Evolutionary conservation across 2,888 invertebrate species (phyloP).

Genomic region (Aphodius granarius): DNA sequence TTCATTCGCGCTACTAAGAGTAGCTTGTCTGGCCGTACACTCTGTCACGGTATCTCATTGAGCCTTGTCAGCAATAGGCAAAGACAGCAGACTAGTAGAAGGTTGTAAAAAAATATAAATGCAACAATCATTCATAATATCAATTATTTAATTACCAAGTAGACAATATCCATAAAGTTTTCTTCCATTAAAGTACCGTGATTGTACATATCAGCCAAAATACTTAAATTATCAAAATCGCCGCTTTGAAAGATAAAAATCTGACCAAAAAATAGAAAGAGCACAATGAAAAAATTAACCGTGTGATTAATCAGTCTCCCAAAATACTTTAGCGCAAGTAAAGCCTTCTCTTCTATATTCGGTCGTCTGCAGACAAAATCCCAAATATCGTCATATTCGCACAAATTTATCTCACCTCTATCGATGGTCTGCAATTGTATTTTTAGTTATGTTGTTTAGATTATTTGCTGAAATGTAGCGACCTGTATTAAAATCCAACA

Average conservation of each 20-base stretch:
- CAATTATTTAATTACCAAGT: not conserved
- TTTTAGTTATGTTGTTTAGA: not conserved
- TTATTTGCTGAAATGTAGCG: not conserved
- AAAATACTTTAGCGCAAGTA: conserved; percentile 18
- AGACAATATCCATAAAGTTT: not conserved
- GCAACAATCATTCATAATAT: too few relatives aligned
- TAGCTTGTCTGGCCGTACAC: too few relatives aligned
- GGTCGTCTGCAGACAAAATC: conserved; percentile 9
- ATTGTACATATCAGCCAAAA: conserved; percentile 27
- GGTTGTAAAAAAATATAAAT: too few relatives aligned
- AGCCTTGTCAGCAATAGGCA: too few relatives aligned
- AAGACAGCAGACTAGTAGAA: too few relatives aligned
- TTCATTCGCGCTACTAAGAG: too few relatives aligned
- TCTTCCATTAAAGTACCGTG: conserved; percentile 17
- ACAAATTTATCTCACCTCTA: conserved; percentile 11
- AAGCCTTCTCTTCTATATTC: conserved; percentile 16
- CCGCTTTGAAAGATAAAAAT: conserved; percentile 25
- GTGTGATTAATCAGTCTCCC: conserved; percentile 20
- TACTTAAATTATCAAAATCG: conserved; percentile 22
- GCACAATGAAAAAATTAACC: conserved; percentile 17
- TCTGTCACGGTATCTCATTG: too few relatives aligned
- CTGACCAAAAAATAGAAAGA: conserved; percentile 22
- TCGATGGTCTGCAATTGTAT: conserved; percentile 19
- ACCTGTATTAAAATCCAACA: not conserved
- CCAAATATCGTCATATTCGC: conserved; percentile 17